Evolutionary conservation across 2,888 invertebrate species (phyloP).

Genomic region (Clivina fossor): DNA sequence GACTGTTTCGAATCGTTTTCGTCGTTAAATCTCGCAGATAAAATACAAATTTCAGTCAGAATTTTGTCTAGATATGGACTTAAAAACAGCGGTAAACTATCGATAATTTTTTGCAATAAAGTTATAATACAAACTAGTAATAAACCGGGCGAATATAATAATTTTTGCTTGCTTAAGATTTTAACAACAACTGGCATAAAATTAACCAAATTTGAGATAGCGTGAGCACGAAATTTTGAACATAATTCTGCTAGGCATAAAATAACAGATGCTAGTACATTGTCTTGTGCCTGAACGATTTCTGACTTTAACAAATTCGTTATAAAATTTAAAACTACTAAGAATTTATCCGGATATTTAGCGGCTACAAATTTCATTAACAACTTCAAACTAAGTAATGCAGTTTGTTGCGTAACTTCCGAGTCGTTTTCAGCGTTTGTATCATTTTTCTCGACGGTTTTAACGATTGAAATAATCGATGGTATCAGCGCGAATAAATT

Average conservation of each 20-base stretch:
- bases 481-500: slow-evolving; percentile 63
- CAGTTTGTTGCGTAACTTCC: slow-evolving; percentile 77
- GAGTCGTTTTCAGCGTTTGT: slow-evolving; percentile 58
- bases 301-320: slow-evolving; percentile 62
- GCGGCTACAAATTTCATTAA: slow-evolving; percentile 71
- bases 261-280: slow-evolving; percentile 72
- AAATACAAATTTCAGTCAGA: slow-evolving; percentile 63
- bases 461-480: slow-evolving; percentile 63
- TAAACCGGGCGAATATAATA: slow-evolving; percentile 61
- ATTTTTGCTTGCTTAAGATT: slow-evolving; percentile 63
- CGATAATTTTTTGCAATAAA: slow-evolving; percentile 78
- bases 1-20: slow-evolving; percentile 53
- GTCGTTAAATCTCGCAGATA: slow-evolving; percentile 59
- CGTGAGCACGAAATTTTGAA: slow-evolving; percentile 71
- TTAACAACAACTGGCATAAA: slow-evolving; percentile 77
- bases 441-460: slow-evolving; percentile 55
- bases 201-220: slow-evolving; percentile 71
- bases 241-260: slow-evolving; percentile 80
- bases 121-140: slow-evolving; percentile 74
- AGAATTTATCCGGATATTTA: slow-evolving; percentile 69
- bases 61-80: slow-evolving; percentile 81
- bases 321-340: slow-evolving; percentile 67
- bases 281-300: slow-evolving; percentile 58
- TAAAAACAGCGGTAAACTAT: slow-evolving; percentile 78
- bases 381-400: slow-evolving; percentile 79